Conservation (phyloP, 1,140 invertebrate genomes). For the Camponotus vicinus region DNA sequence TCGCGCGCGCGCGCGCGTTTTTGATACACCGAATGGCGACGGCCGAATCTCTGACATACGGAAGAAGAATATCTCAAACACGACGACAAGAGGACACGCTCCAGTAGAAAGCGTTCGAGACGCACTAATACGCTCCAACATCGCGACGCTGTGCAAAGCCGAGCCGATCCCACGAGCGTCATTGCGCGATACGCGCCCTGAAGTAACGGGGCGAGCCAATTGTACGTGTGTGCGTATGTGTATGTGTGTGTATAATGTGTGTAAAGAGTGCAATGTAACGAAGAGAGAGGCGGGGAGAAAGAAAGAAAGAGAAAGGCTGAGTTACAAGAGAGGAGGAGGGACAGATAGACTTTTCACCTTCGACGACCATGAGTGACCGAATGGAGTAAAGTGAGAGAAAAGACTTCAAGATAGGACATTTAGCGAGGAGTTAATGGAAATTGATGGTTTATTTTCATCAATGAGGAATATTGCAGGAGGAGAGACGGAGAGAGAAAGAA, state of each 20-base stretch:
- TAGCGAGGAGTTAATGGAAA: constrained; percentile 28
- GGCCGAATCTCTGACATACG: neutral
- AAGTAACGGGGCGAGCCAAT: constrained; percentile 57
- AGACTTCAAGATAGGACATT: constrained; percentile 31
- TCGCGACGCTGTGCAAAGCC: constrained; percentile 19
- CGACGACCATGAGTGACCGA: constrained; percentile 66
- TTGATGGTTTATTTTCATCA: neutral
- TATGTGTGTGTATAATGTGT: no score
- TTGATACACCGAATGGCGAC: constrained; percentile 29
- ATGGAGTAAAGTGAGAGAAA: constrained; percentile 48
- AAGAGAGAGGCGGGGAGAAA: constrained; percentile 24
- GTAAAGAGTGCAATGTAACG: constrained; percentile 29
- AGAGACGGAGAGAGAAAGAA: no score
- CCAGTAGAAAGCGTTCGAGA: constrained; percentile 57
- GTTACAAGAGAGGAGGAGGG: neutral
- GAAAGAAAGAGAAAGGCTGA: constrained; percentile 42
- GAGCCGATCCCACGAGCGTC: constrained; percentile 57
- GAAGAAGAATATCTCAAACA: neutral
- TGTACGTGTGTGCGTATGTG: neutral
- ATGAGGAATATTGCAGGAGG: neutral
- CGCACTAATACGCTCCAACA: constrained; percentile 40
- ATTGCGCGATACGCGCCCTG: constrained; percentile 49
- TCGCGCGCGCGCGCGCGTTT: neutral
- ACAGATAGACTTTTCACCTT: constrained; percentile 72
- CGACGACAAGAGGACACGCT: constrained; percentile 24